Percentiles rank a stretch among this genome's conserved stretches.
Evolutionary conservation across 2,888 invertebrate genomes (phyloP).

Genomic region (Augiades crinisus): DNA sequence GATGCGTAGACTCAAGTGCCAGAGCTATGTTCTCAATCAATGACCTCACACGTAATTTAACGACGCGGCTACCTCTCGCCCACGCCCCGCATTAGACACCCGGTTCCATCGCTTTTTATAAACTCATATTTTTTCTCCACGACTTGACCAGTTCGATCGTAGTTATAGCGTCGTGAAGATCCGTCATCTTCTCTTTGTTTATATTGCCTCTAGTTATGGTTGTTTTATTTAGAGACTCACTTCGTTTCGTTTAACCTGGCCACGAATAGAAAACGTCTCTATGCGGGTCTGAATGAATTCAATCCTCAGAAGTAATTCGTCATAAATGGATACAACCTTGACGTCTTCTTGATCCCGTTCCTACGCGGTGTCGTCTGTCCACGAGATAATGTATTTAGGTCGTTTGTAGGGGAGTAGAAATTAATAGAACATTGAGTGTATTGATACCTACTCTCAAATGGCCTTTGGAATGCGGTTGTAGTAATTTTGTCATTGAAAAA

Average conservation of each 20-base stretch:
- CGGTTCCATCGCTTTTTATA: slow-evolving; percentile 50
- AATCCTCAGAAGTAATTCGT: slow-evolving; percentile 58
- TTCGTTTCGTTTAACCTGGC: slow-evolving; percentile 8
- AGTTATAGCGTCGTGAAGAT: slow-evolving; percentile 37
- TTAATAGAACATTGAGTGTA: slow-evolving; percentile 47
- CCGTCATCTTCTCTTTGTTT: slow-evolving; percentile 41
- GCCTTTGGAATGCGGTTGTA: slow-evolving; percentile 34
- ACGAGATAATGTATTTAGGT: slow-evolving; percentile 61
- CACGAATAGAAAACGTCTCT: slow-evolving; percentile 20
- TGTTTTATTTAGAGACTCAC: slow-evolving; percentile 27
- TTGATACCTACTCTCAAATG: slow-evolving; percentile 34
- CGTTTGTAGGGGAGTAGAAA: slow-evolving; percentile 50
- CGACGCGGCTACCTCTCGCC: slow-evolving; percentile 64
- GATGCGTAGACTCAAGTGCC: slow-evolving; percentile 31
- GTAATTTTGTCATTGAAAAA: background rate
- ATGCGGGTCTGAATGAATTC: slow-evolving; percentile 18
- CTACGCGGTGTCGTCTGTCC: slow-evolving; percentile 64
- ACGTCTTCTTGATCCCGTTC: slow-evolving; percentile 71
- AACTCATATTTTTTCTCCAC: slow-evolving; percentile 51
- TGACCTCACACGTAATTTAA: slow-evolving; percentile 70
- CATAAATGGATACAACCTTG: slow-evolving; percentile 77
- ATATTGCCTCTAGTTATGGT: slow-evolving; percentile 29
- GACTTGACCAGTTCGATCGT: slow-evolving; percentile 44
- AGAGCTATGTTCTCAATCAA: slow-evolving; percentile 58
- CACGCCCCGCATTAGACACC: slow-evolving; percentile 55